phyloP scores from a whole-genome alignment of 1,140 invertebrate species.

The Coptotermes formosanus region DNA sequence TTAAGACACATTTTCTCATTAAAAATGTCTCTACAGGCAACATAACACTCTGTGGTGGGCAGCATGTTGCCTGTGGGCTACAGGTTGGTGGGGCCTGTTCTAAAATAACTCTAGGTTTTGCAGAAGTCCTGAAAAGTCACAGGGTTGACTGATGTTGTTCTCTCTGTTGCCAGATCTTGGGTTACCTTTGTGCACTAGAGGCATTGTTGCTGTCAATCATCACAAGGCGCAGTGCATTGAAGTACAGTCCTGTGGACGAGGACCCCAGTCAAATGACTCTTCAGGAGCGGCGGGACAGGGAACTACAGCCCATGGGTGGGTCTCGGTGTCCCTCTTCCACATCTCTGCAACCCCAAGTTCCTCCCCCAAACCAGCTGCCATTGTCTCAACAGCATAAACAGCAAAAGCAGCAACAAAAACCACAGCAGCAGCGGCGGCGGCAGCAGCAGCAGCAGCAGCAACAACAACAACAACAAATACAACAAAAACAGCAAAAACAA shows the following conservation, averaged over 20 bases:
- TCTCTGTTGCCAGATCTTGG: conserved; percentile 38
- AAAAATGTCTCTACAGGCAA: no score
- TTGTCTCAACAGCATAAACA: conserved; percentile 35
- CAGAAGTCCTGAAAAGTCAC: no score
- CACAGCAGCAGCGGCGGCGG: conserved; percentile 5
- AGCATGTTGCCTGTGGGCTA: no score
- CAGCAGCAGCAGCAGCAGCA: not conserved
- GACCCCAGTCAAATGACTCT: conserved; percentile 42
- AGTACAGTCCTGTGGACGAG: conserved; percentile 39
- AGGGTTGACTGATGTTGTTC: no score
- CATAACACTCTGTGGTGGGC: no score
- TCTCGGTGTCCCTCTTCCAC: conserved; percentile 38
- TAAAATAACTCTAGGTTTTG: no score
- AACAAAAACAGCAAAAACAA: conserved; percentile 18
- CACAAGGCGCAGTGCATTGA: conserved; percentile 38
- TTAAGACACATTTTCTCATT: no score
- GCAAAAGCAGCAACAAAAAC: conserved; percentile 20
- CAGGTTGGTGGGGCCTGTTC: no score
- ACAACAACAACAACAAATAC: conserved; percentile 28
- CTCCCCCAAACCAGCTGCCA: conserved; percentile 33
- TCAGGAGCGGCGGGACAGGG: conserved; percentile 32
- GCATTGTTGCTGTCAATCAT: conserved; percentile 40
- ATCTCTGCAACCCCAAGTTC: conserved; percentile 37
- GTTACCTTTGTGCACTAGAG: conserved; percentile 41
- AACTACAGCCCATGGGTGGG: conserved; percentile 27